A percentile compares a stretch with the other conserved stretches of the same genome.
These are phyloP conservation scores for Anas platyrhynchos DNA, from an alignment of 2,113 vertebrate species.

Conservation along the genomic window DNA sequence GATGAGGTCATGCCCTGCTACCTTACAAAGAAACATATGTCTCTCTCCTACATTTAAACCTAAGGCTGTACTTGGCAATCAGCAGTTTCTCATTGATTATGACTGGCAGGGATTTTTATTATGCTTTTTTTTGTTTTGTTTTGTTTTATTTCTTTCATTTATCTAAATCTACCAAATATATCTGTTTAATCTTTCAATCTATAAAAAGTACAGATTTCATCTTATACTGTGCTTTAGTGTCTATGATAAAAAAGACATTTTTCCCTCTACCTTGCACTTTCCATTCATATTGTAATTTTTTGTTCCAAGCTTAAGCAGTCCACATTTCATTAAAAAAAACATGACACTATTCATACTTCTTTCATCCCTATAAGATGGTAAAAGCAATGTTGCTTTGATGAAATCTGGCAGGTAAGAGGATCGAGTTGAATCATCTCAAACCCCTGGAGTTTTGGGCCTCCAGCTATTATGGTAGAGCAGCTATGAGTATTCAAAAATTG, in stretches of 20 bases:
- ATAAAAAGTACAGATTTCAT: conserved; percentile 28
- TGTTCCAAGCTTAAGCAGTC: conserved; percentile 37
- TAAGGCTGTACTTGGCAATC: conserved; percentile 39
- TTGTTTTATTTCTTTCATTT: conserved; percentile 47
- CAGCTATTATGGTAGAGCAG: conserved; percentile 60
- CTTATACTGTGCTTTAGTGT: neutral
- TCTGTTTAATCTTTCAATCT: conserved; percentile 31
- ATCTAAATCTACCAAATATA: conserved; percentile 29
- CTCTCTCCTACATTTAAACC: conserved; percentile 31
- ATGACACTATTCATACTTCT: conserved; percentile 35
- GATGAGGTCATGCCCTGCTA: conserved; percentile 54
- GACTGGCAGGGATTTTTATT: conserved; percentile 50
- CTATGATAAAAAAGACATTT: conserved; percentile 31
- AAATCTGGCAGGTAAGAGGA: conserved; percentile 69
- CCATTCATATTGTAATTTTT: conserved; percentile 63
- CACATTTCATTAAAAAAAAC: conserved; percentile 34
- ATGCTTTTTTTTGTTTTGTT: neutral
- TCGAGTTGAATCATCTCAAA: conserved; percentile 65
- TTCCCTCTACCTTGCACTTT: conserved; percentile 56
- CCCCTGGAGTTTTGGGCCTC: conserved; percentile 64
- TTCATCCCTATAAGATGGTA: conserved; percentile 60
- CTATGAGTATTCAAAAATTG: conserved; percentile 66
- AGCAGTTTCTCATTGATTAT: conserved; percentile 60
- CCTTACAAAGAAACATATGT: conserved; percentile 61
- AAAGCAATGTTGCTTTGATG: conserved; percentile 56